phyloP scores from a whole-genome alignment of 2,888 invertebrate species.

The Plebejus argus region DNA sequence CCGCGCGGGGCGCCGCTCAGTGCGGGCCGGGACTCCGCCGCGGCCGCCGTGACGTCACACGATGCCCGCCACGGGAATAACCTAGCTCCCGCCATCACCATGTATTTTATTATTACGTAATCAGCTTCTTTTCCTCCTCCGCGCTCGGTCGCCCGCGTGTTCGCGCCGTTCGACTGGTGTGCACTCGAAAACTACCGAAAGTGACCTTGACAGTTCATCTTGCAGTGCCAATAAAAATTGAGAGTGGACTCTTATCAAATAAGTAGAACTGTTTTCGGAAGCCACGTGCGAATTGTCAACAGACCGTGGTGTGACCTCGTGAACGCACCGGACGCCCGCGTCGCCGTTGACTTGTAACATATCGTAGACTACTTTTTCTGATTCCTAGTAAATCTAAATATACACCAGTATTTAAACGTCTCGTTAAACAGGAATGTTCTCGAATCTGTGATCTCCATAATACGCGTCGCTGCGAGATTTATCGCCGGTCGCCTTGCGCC shows the following conservation, averaged over 20 bases:
- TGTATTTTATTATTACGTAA: constrained; percentile 38
- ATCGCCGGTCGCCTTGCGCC: not conserved
- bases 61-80: constrained; percentile 61
- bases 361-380: not conserved
- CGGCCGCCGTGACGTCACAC: constrained; percentile 51
- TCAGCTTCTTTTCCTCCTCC: constrained; percentile 40
- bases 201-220: constrained; percentile 43
- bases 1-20: constrained; percentile 51
- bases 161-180: constrained; percentile 38
- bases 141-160: constrained; percentile 33
- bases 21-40: constrained; percentile 47
- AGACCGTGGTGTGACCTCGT: constrained; percentile 20
- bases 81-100: constrained; percentile 43
- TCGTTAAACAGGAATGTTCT: not conserved
- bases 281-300: constrained; percentile 33
- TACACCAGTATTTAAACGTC: not conserved
- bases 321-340: not conserved
- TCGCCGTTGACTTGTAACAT: not conserved
- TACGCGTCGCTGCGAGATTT: not conserved
- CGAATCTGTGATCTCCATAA: constrained; percentile 17
- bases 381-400: not conserved
- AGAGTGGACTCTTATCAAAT: constrained; percentile 41
- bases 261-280: constrained; percentile 35
- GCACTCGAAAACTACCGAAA: constrained; percentile 40
- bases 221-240: constrained; percentile 42